phyloP scores from a whole-genome alignment of 2,797 vertebrate genomes.

The Enteromius mattozi region DNA sequence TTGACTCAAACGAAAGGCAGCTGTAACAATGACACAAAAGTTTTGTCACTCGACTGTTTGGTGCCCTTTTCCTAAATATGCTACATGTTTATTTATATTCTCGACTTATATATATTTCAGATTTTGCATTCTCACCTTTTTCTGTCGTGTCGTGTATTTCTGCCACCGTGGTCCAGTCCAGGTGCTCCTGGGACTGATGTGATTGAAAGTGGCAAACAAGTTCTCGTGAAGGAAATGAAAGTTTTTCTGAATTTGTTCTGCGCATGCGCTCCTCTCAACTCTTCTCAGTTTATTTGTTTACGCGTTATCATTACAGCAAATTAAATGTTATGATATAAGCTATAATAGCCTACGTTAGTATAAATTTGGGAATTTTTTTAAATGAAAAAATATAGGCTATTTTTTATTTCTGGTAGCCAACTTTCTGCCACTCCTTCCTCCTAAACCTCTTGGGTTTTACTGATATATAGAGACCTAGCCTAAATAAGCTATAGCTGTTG shows the following conservation, averaged over 20 bases:
- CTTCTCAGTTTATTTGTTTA: not conserved
- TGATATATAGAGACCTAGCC: not conserved
- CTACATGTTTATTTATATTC: not conserved
- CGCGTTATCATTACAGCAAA: not conserved
- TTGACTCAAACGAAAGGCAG: not conserved
- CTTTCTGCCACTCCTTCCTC: not conserved
- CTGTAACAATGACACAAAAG: not conserved
- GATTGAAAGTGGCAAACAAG: not conserved
- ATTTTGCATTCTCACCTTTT: constrained; percentile 16
- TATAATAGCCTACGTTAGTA: not conserved
- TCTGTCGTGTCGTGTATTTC: not conserved
- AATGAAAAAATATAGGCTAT: not conserved
- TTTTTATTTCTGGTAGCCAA: not conserved
- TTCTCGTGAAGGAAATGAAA: not conserved
- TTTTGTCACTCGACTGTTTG: not conserved
- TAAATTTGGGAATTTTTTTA: not conserved
- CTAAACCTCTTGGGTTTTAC: not conserved
- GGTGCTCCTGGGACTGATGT: not conserved
- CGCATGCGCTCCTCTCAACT: constrained; percentile 15
- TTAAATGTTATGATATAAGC: not conserved
- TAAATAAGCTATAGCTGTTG: not conserved
- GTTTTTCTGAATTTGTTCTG: not conserved
- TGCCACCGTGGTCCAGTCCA: not conserved
- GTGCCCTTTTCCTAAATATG: not conserved
- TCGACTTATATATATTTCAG: not conserved